These are phyloP conservation scores for Sebastes wilsoni DNA, from an alignment of 2,797 vertebrate species.

Conservation along the genomic window DNA sequence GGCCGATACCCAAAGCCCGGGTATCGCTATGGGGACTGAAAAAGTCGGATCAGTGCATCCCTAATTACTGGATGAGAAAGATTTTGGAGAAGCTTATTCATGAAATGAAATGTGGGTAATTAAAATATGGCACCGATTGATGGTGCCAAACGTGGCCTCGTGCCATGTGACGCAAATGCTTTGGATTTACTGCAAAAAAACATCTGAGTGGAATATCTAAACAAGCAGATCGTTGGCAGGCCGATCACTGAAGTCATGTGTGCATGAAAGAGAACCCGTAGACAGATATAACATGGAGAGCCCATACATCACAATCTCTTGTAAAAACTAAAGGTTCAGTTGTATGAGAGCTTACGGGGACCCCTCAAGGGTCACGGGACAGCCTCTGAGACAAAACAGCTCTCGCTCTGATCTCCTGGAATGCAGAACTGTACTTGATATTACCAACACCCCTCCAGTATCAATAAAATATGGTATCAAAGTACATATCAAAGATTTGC, in stretches of 20 bases:
- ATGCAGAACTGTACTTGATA: conserved; percentile 74
- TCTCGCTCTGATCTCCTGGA: conserved; percentile 71
- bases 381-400: conserved; percentile 57
- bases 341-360: conserved; percentile 42
- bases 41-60: too few species aligned
- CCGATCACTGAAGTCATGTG: background rate
- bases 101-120: background rate
- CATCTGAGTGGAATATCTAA: background rate
- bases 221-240: conserved; percentile 17
- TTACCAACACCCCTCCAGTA: conserved; percentile 61
- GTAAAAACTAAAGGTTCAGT: conserved; percentile 53
- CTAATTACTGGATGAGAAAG: background rate
- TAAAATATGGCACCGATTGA: background rate
- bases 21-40: too few species aligned
- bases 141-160: background rate
- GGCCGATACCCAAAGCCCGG: fast-evolving
- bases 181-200: background rate
- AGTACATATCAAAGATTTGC: conserved; percentile 76
- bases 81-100: background rate
- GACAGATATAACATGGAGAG: conserved; percentile 37
- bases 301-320: conserved; percentile 50
- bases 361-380: conserved; percentile 51
- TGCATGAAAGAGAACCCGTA: conserved; percentile 29
- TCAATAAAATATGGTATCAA: conserved; percentile 77
- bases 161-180: background rate